Evolutionary conservation across 2,113 vertebrate species (phyloP).

Genomic region (Puma concolor): DNA sequence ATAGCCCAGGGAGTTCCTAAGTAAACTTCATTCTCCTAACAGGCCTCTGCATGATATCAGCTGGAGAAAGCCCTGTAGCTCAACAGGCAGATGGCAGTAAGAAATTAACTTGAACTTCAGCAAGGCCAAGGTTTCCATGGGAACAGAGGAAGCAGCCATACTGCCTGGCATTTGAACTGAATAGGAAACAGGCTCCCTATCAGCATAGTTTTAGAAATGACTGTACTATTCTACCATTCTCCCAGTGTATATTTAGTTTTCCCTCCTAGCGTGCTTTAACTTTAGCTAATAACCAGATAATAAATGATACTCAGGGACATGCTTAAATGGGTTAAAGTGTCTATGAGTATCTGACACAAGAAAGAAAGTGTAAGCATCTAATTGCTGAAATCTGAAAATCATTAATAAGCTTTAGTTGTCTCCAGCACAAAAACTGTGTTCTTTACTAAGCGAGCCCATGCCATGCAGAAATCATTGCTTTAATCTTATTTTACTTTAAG

Average conservation of each 20-base stretch:
- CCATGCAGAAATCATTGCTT: conserved; percentile 27
- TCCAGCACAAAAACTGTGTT: not conserved
- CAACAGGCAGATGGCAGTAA: conserved; percentile 86
- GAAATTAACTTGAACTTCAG: conserved; percentile 81
- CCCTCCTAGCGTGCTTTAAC: not conserved
- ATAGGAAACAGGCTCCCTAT: conserved; percentile 78
- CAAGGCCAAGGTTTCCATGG: conserved; percentile 86
- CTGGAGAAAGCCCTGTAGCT: conserved; percentile 69
- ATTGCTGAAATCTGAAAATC: conserved; percentile 4
- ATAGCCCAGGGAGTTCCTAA: conserved; percentile 31
- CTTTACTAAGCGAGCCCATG: not conserved
- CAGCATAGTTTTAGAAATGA: conserved; percentile 58
- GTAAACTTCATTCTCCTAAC: conserved; percentile 53
- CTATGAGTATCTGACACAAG: not conserved
- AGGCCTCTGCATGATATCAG: conserved; percentile 5
- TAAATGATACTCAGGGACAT: not conserved
- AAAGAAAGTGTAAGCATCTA: not conserved
- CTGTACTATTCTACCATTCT: not conserved
- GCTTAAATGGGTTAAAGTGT: not conserved
- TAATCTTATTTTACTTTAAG: conserved; percentile 12
- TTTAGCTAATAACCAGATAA: not conserved
- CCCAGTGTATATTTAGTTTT: not conserved
- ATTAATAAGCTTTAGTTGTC: not conserved
- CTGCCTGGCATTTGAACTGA: conserved; percentile 75
- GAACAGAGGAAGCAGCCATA: conserved; percentile 83